Evolutionary conservation across 2,888 invertebrate species (phyloP).

Genomic region (Antitype chi): DNA sequence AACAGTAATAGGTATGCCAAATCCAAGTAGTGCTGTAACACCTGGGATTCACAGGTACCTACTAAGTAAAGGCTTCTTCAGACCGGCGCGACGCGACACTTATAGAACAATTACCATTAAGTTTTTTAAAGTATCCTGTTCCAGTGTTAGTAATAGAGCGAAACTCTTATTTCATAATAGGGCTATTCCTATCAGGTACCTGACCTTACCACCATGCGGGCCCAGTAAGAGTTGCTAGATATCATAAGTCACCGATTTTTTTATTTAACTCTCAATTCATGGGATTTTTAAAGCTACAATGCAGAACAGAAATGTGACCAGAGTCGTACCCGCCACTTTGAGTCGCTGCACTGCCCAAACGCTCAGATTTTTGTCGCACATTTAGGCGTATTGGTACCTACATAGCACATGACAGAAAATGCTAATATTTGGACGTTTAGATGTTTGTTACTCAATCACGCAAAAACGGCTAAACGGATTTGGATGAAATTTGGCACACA

Average conservation of each 20-base stretch:
- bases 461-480: no score
- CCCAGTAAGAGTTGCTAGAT: not conserved
- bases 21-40: not conserved
- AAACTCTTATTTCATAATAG: not conserved
- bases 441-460: no score
- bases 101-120: no score
- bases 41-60: not conserved
- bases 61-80: no score
- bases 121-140: not conserved
- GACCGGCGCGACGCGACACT: no score
- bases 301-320: not conserved
- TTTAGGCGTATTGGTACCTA: no score
- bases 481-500: no score
- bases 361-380: no score
- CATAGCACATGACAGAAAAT: no score
- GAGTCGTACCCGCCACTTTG: no score
- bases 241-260: not conserved
- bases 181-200: not conserved
- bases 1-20: not conserved
- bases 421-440: no score
- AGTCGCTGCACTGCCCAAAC: not conserved
- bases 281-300: not conserved
- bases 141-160: not conserved
- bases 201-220: not conserved
- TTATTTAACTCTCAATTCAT: not conserved